Percentiles rank a stretch among this genome's conserved stretches.
These are phyloP conservation scores for Trematocara macrostoma DNA, from an alignment of 2,113 vertebrate species.

Conservation along the genomic window DNA sequence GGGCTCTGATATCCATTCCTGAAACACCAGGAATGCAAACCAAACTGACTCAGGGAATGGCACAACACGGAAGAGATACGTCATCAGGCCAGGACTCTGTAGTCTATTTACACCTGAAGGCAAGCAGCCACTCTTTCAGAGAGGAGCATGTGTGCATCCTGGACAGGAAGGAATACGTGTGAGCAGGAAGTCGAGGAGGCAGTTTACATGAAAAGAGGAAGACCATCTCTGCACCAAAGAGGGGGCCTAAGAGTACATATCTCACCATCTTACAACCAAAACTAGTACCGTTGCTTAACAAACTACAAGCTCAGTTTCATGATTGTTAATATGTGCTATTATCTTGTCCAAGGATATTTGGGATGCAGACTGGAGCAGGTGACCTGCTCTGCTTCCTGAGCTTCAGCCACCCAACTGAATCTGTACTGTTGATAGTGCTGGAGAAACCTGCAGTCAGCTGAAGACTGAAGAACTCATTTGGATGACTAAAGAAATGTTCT, in stretches of 20 bases:
- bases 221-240: background rate
- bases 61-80: background rate
- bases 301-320: background rate
- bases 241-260: accelerated
- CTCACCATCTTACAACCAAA: background rate
- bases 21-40: background rate
- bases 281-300: background rate
- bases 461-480: background rate
- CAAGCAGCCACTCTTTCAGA: background rate
- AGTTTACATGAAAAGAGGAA: accelerated
- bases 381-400: background rate
- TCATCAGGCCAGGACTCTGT: background rate
- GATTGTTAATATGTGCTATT: background rate
- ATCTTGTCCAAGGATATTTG: accelerated
- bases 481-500: background rate
- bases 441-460: background rate
- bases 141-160: background rate
- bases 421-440: accelerated
- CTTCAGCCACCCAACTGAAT: accelerated
- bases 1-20: accelerated
- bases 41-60: background rate
- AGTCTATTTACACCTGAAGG: background rate
- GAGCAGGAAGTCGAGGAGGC: background rate
- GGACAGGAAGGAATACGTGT: background rate
- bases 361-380: background rate